Base-by-base conservation (phyloP, 1,140 invertebrate species). In the Tetraneura akinire region DNA sequence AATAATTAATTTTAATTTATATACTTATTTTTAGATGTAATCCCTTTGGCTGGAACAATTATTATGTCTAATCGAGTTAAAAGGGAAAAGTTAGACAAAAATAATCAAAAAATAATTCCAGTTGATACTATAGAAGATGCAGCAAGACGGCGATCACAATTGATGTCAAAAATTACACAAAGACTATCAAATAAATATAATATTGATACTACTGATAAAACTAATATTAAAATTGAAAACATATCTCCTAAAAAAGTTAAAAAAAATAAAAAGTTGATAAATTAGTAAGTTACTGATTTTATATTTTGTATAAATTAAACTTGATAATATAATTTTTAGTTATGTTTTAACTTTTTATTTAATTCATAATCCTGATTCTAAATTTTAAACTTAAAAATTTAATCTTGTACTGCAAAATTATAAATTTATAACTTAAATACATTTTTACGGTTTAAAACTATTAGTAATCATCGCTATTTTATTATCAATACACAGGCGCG, bases 41-140 rank as follows among this genome's bases (percentile, higher is more conserved):
- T 78, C 18, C 74, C 55, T 14, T 57, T 78, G 29, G 10, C 23
- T 26, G 74, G 74, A 10, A 62, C 29, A 78, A 13, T 78, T 5
- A 42, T 78, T n/a, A 60, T 78, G 21, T 29, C 55, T 29, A 78
- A 57, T 62, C 18, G 55, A 45, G 37, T 78, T 18, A 23, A 26
- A 1, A 60, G 45, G n/a, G 23, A 45, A 10, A 78, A 78, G 47
- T 26, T 16, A n/a, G 23, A 11, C 21, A n/a, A n/a, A n/a, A n/a
- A n/a, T 26, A 78, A 26, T 47, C 9, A 11, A 18, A 10, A 4
- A 6, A 26, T n/a, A 51, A 21, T 78, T 23, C 74, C 74, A 45
- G 21, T 78, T 60, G 74, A 78, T 21, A 78, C 74, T 42, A 60
- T 78, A 47, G 55, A 78, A 62, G 32, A 78, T 62, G 74, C 74